A percentile compares a stretch with the other conserved stretches of the same genome.
phyloP scores from a whole-genome alignment of 2,797 vertebrate genomes.

The Taeniopygia guttata region DNA sequence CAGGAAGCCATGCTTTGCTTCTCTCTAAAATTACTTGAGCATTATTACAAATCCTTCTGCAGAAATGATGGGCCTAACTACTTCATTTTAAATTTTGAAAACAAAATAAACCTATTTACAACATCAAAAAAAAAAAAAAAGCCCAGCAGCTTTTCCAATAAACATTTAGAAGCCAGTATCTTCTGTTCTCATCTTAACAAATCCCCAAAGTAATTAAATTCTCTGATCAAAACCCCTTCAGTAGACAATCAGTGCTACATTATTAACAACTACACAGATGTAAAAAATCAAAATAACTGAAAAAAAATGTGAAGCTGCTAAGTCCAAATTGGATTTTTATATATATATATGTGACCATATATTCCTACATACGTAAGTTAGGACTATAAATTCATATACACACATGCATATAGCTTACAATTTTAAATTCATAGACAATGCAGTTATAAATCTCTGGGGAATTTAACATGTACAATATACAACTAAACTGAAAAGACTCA shows the following conservation, averaged over 20 bases:
- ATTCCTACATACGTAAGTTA: not conserved
- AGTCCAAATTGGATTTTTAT: not conserved
- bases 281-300: not conserved
- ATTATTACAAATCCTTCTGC: not conserved
- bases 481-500: not conserved
- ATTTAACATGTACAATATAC: not conserved
- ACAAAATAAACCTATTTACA: not conserved
- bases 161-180: not conserved
- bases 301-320: not conserved
- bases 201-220: not conserved
- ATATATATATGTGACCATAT: accelerated
- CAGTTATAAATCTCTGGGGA: not conserved
- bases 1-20: not conserved
- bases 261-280: not conserved
- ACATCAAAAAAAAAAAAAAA: not conserved
- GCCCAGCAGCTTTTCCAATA: not conserved
- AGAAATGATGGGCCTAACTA: not conserved
- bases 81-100: not conserved
- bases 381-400: not conserved
- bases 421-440: not conserved
- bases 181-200: not conserved
- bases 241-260: not conserved
- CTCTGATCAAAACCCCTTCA: not conserved
- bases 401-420: not conserved
- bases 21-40: not conserved